Evolutionary conservation across 2,113 vertebrate genomes (phyloP).

Genomic region (Callipepla californica): DNA sequence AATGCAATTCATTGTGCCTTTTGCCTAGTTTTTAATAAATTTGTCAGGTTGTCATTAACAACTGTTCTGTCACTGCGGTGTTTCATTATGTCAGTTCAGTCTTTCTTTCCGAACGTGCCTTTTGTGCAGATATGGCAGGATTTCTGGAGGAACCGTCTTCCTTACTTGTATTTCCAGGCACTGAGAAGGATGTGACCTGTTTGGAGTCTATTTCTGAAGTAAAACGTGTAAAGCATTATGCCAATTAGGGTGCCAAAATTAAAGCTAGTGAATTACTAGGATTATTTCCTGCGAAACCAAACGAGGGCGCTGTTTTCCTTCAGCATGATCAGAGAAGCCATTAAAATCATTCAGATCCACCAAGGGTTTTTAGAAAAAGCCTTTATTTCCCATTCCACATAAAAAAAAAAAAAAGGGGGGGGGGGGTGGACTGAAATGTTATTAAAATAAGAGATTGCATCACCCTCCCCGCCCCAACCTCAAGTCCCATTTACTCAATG

Average conservation of each 20-base stretch:
- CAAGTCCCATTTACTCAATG: background rate
- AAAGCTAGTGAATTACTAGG: background rate
- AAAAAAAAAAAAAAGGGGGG: background rate
- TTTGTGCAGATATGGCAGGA: background rate
- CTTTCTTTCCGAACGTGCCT: background rate
- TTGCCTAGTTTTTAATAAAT: conserved; percentile 80
- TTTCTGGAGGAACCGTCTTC: background rate
- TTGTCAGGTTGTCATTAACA: conserved; percentile 48
- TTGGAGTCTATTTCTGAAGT: background rate
- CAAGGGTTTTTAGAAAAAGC: background rate
- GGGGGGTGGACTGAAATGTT: conserved; percentile 33
- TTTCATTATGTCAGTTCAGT: background rate
- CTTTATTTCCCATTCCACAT: conserved; percentile 30
- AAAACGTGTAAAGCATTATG: background rate
- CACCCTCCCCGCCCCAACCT: background rate
- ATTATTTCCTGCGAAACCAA: conserved; percentile 20
- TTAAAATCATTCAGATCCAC: background rate
- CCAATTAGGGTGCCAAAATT: background rate
- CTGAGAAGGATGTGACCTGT: background rate
- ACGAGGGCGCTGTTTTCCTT: conserved; percentile 20
- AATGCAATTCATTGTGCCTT: conserved; percentile 80
- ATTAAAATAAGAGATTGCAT: background rate
- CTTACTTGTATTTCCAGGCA: background rate
- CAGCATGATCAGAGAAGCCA: background rate
- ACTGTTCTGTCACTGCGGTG: background rate